Evolutionary conservation across 2,113 vertebrate species (phyloP).

Genomic region (Nanger granti): DNA sequence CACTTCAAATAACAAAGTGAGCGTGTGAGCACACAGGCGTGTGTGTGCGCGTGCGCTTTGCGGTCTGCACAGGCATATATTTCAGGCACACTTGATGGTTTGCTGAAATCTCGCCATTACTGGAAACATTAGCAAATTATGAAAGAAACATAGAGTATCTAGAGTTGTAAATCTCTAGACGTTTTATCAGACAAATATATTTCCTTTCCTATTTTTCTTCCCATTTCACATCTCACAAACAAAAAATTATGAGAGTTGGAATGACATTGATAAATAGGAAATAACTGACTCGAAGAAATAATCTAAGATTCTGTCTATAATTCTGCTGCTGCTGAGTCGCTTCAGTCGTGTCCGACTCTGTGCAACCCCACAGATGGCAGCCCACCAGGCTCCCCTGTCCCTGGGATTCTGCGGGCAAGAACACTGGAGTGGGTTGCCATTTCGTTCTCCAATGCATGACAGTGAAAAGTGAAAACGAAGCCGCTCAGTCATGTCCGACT

Average conservation of each 20-base stretch:
- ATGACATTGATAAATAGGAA: constrained; percentile 26
- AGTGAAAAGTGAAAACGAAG: no score
- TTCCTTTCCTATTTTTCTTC: constrained; percentile 39
- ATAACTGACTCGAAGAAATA: constrained; percentile 7
- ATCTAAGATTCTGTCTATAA: not conserved
- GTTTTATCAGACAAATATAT: constrained; percentile 18
- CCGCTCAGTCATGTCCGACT: no score
- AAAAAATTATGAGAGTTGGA: not conserved
- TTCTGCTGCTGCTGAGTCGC: not conserved
- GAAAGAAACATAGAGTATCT: not conserved
- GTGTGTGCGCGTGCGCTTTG: rapidly evolving
- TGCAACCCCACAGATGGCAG: no score
- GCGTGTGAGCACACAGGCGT: rapidly evolving
- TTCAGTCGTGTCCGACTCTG: no score
- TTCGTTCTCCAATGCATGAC: no score
- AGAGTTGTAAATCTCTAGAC: not conserved
- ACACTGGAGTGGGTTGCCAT: no score
- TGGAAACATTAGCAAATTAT: constrained; percentile 26
- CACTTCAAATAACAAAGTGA: not conserved
- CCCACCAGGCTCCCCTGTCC: no score
- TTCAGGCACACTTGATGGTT: not conserved
- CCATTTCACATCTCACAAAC: not conserved
- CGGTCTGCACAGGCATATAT: not conserved
- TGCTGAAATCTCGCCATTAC: not conserved
- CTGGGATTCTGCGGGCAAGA: no score